These are phyloP conservation scores for Lophura nycthemera DNA, from an alignment of 2,113 vertebrate species.

Conservation along the genomic window DNA sequence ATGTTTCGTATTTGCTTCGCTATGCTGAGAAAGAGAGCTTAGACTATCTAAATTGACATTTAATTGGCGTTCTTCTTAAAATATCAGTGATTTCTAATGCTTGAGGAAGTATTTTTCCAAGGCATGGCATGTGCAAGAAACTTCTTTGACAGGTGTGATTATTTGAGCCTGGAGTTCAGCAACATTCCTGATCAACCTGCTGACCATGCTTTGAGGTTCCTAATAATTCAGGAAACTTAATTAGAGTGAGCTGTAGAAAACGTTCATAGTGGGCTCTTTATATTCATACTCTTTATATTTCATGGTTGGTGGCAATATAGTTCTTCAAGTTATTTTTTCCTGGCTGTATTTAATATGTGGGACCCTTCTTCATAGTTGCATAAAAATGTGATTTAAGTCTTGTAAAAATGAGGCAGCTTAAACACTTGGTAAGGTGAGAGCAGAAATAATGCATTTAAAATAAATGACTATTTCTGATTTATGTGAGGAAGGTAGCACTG, in stretches of 20 bases:
- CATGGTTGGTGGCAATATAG: not conserved
- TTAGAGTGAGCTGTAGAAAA: not conserved
- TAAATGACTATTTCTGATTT: conserved; percentile 16
- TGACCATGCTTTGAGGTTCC: not conserved
- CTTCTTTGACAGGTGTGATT: not conserved
- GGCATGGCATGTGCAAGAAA: not conserved
- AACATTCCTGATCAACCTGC: not conserved
- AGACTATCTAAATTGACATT: conserved; percentile 1
- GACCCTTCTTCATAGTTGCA: not conserved
- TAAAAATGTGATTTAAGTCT: conserved; percentile 47
- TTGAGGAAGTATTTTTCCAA: not conserved
- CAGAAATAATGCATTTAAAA: conserved; percentile 38
- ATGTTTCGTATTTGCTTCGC: not conserved
- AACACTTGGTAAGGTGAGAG: conserved; percentile 33
- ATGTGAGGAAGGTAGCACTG: not conserved
- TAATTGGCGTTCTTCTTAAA: conserved; percentile 1
- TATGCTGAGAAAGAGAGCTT: not conserved
- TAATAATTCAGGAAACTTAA: not conserved
- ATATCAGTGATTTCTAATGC: not conserved
- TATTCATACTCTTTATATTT: not conserved
- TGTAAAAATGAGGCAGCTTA: conserved; percentile 16
- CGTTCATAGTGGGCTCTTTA: not conserved
- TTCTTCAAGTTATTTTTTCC: not conserved
- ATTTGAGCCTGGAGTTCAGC: not conserved
- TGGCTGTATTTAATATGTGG: not conserved